phyloP scores from a whole-genome alignment of 23 tunicate species.

The Trididemnum clinides region DNA sequence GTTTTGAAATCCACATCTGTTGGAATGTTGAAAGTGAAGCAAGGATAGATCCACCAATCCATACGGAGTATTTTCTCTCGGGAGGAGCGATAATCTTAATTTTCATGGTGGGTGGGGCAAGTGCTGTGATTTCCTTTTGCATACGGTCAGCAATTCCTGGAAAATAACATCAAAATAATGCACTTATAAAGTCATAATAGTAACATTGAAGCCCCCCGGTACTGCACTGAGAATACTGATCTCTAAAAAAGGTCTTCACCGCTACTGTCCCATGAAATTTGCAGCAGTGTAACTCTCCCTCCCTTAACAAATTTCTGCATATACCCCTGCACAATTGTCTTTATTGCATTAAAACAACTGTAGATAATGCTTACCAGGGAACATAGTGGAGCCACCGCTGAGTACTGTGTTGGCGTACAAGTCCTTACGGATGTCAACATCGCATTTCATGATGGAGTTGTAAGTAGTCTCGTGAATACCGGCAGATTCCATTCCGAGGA shows the following conservation, averaged over 20 bases:
- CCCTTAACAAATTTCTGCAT: too few relatives aligned
- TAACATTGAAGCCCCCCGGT: too few relatives aligned
- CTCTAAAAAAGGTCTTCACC: too few relatives aligned
- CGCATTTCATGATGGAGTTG: constrained; percentile 98
- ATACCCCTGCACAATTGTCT: too few relatives aligned
- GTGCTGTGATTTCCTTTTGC: constrained; percentile 47
- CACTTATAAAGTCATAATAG: too few relatives aligned
- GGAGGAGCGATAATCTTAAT: constrained; percentile 48
- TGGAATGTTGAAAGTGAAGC: constrained; percentile 55
- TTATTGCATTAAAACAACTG: too few relatives aligned
- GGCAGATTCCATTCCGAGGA: constrained; percentile 94
- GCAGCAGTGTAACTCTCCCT: too few relatives aligned
- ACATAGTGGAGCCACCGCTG: constrained; percentile 95
- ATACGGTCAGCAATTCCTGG: constrained; percentile 47
- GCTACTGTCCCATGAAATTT: too few relatives aligned
- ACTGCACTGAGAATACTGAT: too few relatives aligned
- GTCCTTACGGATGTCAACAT: constrained; percentile 95
- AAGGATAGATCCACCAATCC: constrained; percentile 52
- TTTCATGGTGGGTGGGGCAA: constrained; percentile 50
- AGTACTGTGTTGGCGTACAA: constrained; percentile 95
- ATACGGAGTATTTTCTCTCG: constrained; percentile 49
- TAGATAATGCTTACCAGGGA: constrained; percentile 81
- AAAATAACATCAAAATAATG: too few relatives aligned
- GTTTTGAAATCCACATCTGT: constrained; percentile 54
- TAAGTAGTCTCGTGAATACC: constrained; percentile 94